A percentile compares a stretch with the other conserved stretches of the same genome.
These are phyloP conservation scores for Liopterus haemorrhoidalis DNA, from an alignment of 2,888 invertebrate species.

Conservation along the genomic window DNA sequence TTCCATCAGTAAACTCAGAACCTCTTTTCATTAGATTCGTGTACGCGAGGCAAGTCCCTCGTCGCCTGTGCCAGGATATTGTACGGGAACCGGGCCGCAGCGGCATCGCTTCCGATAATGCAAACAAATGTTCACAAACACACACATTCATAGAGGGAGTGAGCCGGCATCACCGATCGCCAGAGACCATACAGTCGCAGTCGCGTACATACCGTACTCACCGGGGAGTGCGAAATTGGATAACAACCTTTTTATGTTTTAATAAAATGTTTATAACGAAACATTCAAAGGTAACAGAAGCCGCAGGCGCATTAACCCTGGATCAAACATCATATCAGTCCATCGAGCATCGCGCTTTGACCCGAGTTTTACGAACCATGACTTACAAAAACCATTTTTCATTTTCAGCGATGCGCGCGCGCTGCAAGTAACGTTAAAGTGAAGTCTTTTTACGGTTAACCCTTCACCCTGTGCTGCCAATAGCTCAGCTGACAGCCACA, in stretches of 20 bases:
- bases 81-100: conserved; percentile 16
- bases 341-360: too few species aligned
- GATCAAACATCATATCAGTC: too few species aligned
- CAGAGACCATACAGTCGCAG: too few species aligned
- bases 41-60: conserved; percentile 10
- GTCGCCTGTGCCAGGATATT: conserved; percentile 29
- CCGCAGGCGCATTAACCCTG: neutral
- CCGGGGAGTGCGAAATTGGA: conserved; percentile 4
- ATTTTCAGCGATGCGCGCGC: conserved; percentile 16
- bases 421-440: too few species aligned
- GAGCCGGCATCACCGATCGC: too few species aligned
- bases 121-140: conserved; percentile 12
- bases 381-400: conserved; percentile 19
- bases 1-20: conserved; percentile 23
- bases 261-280: too few species aligned
- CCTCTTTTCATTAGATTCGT: conserved; percentile 20
- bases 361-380: too few species aligned
- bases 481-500: conserved; percentile 14
- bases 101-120: conserved; percentile 16
- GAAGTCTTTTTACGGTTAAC: conserved; percentile 20
- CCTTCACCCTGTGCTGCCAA: too few species aligned
- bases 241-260: neutral
- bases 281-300: conserved; percentile 4
- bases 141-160: too few species aligned
- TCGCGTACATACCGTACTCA: conserved; percentile 8